phyloP scores from a whole-genome alignment of 1,140 invertebrate species.

The Panagrolaimus sp. region DNA sequence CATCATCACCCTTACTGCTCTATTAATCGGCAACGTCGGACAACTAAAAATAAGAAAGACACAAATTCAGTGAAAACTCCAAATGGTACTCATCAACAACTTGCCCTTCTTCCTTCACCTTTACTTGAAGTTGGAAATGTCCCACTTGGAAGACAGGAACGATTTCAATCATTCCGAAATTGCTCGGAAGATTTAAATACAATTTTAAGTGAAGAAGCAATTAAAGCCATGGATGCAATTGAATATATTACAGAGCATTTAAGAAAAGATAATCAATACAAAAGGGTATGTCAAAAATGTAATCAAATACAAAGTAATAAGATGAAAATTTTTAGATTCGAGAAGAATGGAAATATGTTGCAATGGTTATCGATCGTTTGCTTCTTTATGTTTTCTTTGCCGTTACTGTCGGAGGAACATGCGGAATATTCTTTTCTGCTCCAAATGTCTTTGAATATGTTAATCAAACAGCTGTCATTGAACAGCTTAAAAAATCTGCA shows the following conservation, averaged over 20 bases:
- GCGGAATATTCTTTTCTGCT: constrained; percentile 84
- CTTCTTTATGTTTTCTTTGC: constrained; percentile 72
- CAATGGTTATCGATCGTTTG: constrained; percentile 53
- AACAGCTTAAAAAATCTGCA: constrained; percentile 44
- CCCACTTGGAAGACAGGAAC: constrained; percentile 11
- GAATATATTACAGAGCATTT: constrained; percentile 34
- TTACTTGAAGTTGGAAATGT: constrained; percentile 7
- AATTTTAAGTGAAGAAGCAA: constrained; percentile 24
- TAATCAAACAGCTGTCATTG: constrained; percentile 52
- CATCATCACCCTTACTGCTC: constrained; percentile 26
- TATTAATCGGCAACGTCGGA: not conserved
- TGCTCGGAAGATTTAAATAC: not conserved
- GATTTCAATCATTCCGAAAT: constrained; percentile 3
- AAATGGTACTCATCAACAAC: not conserved
- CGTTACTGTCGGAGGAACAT: constrained; percentile 76
- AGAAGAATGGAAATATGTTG: constrained; percentile 49
- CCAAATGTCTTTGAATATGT: constrained; percentile 98
- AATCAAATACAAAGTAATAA: not conserved
- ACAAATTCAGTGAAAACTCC: constrained; percentile 16
- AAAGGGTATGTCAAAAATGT: constrained; percentile 21
- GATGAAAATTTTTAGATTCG: constrained; percentile 37
- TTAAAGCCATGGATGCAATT: constrained; percentile 28
- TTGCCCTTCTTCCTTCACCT: not conserved
- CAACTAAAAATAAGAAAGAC: not conserved
- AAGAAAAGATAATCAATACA: constrained; percentile 29